Percentiles rank a stretch among this genome's conserved stretches.
phyloP scores from a whole-genome alignment of 2,797 vertebrate species.

The Microchirus variegatus region DNA sequence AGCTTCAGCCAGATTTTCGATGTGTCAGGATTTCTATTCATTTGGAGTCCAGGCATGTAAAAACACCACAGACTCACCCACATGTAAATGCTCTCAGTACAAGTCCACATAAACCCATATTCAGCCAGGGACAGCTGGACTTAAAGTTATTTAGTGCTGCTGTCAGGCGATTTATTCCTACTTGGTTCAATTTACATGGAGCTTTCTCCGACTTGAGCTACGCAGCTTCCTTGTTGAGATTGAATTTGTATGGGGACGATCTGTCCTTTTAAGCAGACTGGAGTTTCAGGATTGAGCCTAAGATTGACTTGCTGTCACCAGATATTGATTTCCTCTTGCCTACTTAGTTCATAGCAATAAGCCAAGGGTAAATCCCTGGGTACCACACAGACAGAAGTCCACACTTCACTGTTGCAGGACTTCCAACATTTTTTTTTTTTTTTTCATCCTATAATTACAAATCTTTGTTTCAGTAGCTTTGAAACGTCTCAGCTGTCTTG shows the following conservation, averaged over 20 bases:
- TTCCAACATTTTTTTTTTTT: slow-evolving; percentile 40
- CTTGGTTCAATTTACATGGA: slow-evolving; percentile 70
- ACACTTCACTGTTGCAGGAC: slow-evolving; percentile 47
- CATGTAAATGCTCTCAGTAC: slow-evolving; percentile 64
- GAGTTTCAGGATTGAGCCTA: slow-evolving; percentile 70
- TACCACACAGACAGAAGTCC: slow-evolving; percentile 38
- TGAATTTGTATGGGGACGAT: slow-evolving; percentile 67
- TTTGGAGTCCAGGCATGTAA: slow-evolving; percentile 58
- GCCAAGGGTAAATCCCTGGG: slow-evolving; percentile 65
- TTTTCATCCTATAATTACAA: slow-evolving; percentile 50
- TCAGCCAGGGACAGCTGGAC: slow-evolving; percentile 59
- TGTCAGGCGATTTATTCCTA: slow-evolving; percentile 71
- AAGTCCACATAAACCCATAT: slow-evolving; percentile 67
- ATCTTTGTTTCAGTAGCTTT: slow-evolving; percentile 36
- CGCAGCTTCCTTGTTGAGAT: slow-evolving; percentile 59
- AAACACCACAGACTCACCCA: slow-evolving; percentile 49
- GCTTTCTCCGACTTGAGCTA: slow-evolving; percentile 54
- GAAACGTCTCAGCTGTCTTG: slow-evolving; percentile 26
- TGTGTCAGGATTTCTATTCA: slow-evolving; percentile 68
- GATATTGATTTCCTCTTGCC: slow-evolving; percentile 77
- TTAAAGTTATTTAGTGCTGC: slow-evolving; percentile 75
- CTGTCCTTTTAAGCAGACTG: slow-evolving; percentile 68
- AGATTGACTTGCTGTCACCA: slow-evolving; percentile 80
- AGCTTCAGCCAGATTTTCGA: slow-evolving; percentile 62
- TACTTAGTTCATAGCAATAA: slow-evolving; percentile 76